Evolutionary conservation across 2,797 vertebrate genomes (phyloP), one percentile per base, ranked within the genome.

Genomic region (Paedocypris micromegethes): DNA sequence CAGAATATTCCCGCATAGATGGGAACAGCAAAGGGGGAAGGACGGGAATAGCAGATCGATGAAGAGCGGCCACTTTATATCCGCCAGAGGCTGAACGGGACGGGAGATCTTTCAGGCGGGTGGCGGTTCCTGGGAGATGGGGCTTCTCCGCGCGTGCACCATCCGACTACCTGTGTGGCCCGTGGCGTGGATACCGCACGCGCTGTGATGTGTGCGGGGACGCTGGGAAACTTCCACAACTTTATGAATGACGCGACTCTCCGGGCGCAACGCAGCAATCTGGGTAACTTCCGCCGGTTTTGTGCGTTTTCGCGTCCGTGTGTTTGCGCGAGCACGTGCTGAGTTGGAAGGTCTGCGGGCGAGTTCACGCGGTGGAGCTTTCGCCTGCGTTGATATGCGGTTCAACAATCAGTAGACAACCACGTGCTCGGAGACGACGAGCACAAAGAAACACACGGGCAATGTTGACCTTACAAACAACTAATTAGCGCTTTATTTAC

Each of bases 111-210:
- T 70, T 66, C 63, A 50, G 66, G 64, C 74, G 74, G 77, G 78
- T 76, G 77, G 79, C 60, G 56, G 64, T 63, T 66, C 83, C 78
- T 78, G 83, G 83, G 86, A 84, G 88, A 92, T 92, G 92, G 87
- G 87, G 86, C 86, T 82, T 83, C 23, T 23, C 23, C 84, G 62
- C 70, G 72, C 80, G 52, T 83, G 83, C 84, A 85, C 81, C 85
- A 80, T 82, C 77, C 78, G 62, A 83, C 93, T 94, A 95, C 93
- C 94, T 97, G 95, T 96, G 95, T 94, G 93, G 93, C 92, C 93
- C 89, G 72, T 83, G 77, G 79, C 79, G 83, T 79, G 86, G 85
- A 89, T 86, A 83, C 80, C 74, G 79, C 83, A 74, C 85, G 88
- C 87, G 88, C 83, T 84, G 84, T 85, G 86, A 86, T 72, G 83